A percentile compares a stretch with the other conserved stretches of the same genome.
phyloP scores from a whole-genome alignment of 2,888 invertebrate genomes.

The Nowickia ferox region DNA sequence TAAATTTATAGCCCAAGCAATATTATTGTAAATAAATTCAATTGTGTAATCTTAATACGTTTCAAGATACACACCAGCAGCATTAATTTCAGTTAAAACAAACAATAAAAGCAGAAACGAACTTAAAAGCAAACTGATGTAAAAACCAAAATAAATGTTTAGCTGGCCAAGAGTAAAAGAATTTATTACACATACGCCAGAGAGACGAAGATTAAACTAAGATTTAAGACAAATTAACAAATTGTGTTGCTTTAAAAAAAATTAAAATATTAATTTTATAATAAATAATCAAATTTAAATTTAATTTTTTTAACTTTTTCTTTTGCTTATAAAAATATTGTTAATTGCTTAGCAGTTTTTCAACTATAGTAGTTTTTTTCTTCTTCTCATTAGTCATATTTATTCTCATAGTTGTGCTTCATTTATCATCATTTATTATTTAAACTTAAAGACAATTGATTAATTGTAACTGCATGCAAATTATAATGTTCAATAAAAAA shows the following conservation, averaged over 20 bases:
- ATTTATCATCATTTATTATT: not conserved
- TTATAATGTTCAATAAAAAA: too few relatives aligned
- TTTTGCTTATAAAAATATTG: not conserved
- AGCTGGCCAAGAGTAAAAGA: not conserved
- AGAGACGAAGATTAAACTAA: not conserved
- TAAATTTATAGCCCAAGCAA: too few relatives aligned
- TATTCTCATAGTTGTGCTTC: not conserved
- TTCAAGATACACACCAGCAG: not conserved
- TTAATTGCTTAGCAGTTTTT: not conserved
- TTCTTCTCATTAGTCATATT: not conserved
- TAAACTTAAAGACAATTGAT: not conserved
- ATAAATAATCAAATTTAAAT: not conserved
- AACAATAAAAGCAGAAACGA: not conserved
- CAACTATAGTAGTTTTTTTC: too few relatives aligned
- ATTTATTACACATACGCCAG: not conserved
- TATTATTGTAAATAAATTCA: not conserved
- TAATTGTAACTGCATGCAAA: not conserved
- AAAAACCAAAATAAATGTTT: not conserved
- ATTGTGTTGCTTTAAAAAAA: too few relatives aligned
- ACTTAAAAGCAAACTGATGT: slow-evolving; percentile 59
- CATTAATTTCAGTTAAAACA: slow-evolving; percentile 21
- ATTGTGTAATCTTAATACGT: slow-evolving; percentile 19
- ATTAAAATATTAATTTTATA: not conserved
- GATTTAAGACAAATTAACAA: not conserved
- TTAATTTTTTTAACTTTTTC: not conserved